Evolutionary conservation across 2,888 invertebrate species (phyloP), one percentile per base, ranked within the genome.

Genomic region (Palloptera scutellata): DNA sequence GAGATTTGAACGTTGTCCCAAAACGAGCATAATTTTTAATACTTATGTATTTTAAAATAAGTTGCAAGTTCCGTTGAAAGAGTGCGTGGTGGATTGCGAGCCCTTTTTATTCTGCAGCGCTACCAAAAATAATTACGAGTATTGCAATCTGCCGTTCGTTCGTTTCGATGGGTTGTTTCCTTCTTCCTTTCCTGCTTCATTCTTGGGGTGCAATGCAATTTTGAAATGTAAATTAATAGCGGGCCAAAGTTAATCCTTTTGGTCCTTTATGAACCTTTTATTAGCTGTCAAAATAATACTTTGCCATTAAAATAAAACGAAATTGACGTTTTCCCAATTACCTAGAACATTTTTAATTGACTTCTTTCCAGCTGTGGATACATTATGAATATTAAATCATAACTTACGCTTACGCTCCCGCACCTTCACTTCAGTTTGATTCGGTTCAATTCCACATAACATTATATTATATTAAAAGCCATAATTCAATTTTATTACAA

Each of bases 401-500:
- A 52, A 51, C 30, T 30, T 55, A 45, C 17, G 19, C 17, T 45
- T 20, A 13, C 42, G 55, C 10, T 20, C 8, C 15, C 19, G 1
- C 61, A 8, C 30, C 30, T 30, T 30, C 30, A 30, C 3, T 30
- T 30, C 30, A 30, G 30, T 30, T 30, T 6, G 6, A 6, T 30
- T 30, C 30, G 6, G 6, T 30, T 48, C 6, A 48, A 15, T 6
- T 4, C 2, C 2, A 48, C 13, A 48, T n/a, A 4, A 48, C 8
- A 48, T 61, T 66, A 61, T 61, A 40, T 74, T 76, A 75, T 78
- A 77, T 76, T 77, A 75, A 79, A 77, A 78, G 77, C 77, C 79
- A 81, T 81, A 82, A 82, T 80, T 81, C 81, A 81, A 82, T 81
- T 82, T 81, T 81, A 81, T 81, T 81, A 77, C 81, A 75, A 79